phyloP scores from a whole-genome alignment of 2,113 vertebrate species.

The Sebastes schlegelii region DNA sequence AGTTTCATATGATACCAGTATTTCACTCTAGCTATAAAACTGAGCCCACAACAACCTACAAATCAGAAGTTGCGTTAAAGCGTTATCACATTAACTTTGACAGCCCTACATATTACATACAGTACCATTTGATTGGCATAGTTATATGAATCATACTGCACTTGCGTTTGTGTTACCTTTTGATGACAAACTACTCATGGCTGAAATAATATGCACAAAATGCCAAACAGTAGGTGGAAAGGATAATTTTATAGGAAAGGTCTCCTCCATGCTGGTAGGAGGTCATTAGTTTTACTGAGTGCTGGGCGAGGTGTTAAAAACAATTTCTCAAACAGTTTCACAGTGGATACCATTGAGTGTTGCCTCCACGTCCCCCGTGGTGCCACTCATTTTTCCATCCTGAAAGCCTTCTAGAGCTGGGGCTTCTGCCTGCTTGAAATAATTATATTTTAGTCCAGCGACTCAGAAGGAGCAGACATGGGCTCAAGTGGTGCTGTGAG shows the following conservation, averaged over 20 bases:
- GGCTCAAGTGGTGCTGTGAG: conserved; percentile 3
- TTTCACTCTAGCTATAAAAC: no score
- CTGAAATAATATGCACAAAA: conserved; percentile 16
- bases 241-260: conserved; percentile 23
- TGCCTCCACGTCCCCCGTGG: conserved; percentile 41
- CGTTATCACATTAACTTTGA: no score
- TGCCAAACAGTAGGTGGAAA: conserved; percentile 31
- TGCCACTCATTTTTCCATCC: conserved; percentile 35
- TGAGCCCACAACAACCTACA: no score
- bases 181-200: neutral
- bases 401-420: conserved; percentile 27
- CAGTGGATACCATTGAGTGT: conserved; percentile 31
- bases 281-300: conserved; percentile 43
- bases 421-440: conserved; percentile 45
- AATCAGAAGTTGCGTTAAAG: no score
- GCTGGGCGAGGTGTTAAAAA: conserved; percentile 56
- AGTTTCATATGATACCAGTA: no score
- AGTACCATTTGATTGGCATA: neutral
- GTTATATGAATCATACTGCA: neutral
- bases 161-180: neutral
- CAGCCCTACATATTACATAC: neutral
- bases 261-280: conserved; percentile 27
- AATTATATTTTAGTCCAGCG: conserved; percentile 49
- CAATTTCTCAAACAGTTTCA: conserved; percentile 49
- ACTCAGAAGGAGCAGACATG: conserved; percentile 13